Base-by-base conservation (phyloP, 2,888 invertebrate species). In the Rhagonycha fulva region DNA sequence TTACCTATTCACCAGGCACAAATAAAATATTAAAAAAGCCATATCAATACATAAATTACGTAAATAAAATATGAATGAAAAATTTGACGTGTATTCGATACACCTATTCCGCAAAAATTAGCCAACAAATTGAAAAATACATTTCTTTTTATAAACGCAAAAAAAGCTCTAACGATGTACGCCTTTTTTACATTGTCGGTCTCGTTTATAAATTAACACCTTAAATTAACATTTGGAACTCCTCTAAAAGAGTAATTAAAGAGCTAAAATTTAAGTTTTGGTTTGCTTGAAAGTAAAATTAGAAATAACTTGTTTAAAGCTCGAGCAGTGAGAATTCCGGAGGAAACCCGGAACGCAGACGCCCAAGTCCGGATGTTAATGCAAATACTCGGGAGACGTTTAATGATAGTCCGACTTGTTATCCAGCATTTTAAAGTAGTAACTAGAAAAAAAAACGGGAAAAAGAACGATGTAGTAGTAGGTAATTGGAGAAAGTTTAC, bases 401-500 rank as follows among this genome's bases (percentile, higher is more conserved):
- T 86, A 86, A 86, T 86, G 86, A 86, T 86, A 86, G 86, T 84
- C 85, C 86, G 85, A 86, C 84, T 86, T 83, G 84, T 85, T 85
- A 85, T 85, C 85, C 84, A 84, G 84, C 84, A 85, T 85, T 82
- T 84, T 84, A 83, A 83, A 83, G 68, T 47, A 9, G n/a, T 47
- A 7, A n/a, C 63, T 7, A 5, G 11, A 12, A 66, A 66, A 63
- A 63, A 66, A 66, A 66, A 24, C 9, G n/a, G 7, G 7, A n/a
- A 10, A 66, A 66, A 66, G n/a, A 66, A 23, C 63, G 26, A 24
- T 26, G n/a, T 26, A 66, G n/a, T 12, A 14, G 12, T n/a, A 66
- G 24, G 63, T 66, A 66, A 66, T 66, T 66, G 63, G 24, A 66
- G 63, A 66, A 26, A 26, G 26, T 66, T 66, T 24, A 3, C 63